Conservation (phyloP, 2,113 vertebrate species). For the Gallinago media region DNA sequence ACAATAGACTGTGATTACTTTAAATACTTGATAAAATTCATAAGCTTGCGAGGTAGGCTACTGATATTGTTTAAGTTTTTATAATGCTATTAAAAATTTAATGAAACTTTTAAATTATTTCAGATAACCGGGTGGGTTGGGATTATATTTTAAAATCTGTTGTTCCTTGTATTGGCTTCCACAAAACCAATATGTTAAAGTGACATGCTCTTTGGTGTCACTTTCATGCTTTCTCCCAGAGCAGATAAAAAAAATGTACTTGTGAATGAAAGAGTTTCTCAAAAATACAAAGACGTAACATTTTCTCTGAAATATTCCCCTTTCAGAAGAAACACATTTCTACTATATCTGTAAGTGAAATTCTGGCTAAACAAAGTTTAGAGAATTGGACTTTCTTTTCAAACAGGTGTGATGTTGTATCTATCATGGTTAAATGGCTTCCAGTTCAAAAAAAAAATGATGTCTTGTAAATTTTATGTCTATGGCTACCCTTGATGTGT, state of each 20-base stretch:
- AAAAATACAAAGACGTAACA: neutral
- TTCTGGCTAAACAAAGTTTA: neutral
- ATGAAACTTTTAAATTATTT: constrained; percentile 15
- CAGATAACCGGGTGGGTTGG: neutral
- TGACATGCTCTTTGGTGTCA: neutral
- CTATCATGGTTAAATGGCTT: neutral
- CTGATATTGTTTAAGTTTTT: neutral
- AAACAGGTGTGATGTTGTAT: neutral
- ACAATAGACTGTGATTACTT: neutral
- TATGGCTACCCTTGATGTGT: neutral
- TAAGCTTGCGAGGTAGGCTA: neutral
- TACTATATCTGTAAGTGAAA: neutral
- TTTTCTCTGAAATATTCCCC: neutral
- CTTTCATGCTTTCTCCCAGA: neutral
- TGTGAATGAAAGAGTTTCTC: neutral
- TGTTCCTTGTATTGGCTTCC: neutral
- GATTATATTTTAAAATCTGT: neutral
- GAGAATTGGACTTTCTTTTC: neutral
- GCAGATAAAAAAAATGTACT: neutral
- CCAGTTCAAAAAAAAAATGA: neutral
- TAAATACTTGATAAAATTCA: neutral
- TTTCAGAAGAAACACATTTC: neutral
- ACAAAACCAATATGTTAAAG: neutral
- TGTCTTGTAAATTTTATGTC: neutral
- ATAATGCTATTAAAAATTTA: constrained; percentile 15